Percentiles rank a stretch among this genome's conserved stretches.
These are phyloP conservation scores for Clitarchus hookeri DNA, from an alignment of 2,888 invertebrate genomes.

Conservation along the genomic window DNA sequence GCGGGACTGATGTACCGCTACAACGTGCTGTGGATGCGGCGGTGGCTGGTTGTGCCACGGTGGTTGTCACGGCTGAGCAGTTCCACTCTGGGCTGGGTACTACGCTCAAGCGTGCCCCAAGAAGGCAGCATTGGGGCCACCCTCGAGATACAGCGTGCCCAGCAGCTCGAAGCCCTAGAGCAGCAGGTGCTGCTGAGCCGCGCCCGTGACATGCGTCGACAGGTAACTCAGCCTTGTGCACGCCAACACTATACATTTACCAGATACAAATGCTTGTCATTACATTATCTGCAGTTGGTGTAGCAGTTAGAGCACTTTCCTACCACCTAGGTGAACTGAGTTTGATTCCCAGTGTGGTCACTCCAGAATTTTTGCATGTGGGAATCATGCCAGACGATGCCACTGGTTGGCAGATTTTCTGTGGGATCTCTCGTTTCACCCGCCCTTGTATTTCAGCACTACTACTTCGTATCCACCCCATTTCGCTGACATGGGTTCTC, in stretches of 20 bases:
- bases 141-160: conserved; percentile 57
- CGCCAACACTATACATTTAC: no score
- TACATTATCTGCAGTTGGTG: neutral
- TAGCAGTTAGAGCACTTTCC: no score
- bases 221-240: conserved; percentile 34
- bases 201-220: conserved; percentile 46
- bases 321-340: no score
- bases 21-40: conserved; percentile 54
- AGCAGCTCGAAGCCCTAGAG: conserved; percentile 57
- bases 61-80: conserved; percentile 51
- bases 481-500: no score
- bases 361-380: no score
- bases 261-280: no score
- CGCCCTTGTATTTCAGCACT: no score
- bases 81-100: conserved; percentile 53
- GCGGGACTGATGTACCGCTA: conserved; percentile 51
- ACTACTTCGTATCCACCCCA: no score
- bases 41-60: conserved; percentile 53
- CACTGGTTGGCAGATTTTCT: no score
- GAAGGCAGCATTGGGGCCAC: conserved; percentile 58
- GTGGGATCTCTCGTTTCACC: no score
- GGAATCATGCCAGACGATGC: no score
- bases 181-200: conserved; percentile 54
- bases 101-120: conserved; percentile 53
- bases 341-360: no score